Evolutionary conservation across 2,888 invertebrate species (phyloP), one percentile per base, ranked within the genome.

Genomic region (Tenodera sinensis): DNA sequence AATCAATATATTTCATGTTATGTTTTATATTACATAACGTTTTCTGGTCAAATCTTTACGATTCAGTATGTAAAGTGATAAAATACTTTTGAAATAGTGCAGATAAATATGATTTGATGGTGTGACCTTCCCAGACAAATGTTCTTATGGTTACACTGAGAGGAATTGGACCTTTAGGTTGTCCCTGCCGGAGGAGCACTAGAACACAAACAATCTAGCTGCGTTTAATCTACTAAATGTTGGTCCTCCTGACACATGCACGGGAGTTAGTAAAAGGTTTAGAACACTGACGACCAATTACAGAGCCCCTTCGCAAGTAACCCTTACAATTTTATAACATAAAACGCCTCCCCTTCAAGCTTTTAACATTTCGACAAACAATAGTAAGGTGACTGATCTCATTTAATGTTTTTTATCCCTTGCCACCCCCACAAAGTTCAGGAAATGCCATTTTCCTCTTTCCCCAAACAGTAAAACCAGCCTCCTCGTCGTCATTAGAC

Each of bases 291-390:
- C 54, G 25, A 71, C 54, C 54, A 71, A 71, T 71, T 71, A 71
- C 54, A 71, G 25, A 20, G 54, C 25, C 28, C 83, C 83, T 28
- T 30, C n/a, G n/a, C n/a, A n/a, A n/a, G n/a, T n/a, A n/a, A n/a
- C n/a, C n/a, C n/a, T n/a, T n/a, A 28, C 83, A 28, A 28, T 28
- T 28, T 83, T 28, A 28, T 83, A 83, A 28, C 27, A 83, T 83
- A 28, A 28, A 83, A 14, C n/a, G 28, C 28, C 14, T 83, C 28
- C 83, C 28, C 83, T 71, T 15, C 25, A 8, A 3, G 82, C 87
- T 34, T 81, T 87, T 87, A 87, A 87, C 87, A 87, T 87, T 87
- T 87, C 34, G 82, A 83, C 87, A 83, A 34, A 87, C 87, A 87
- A 87, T 83, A 87, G 34, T 82, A 30, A 71, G 54, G 54, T 71